Percentiles rank a stretch among this genome's conserved stretches.
Conservation (phyloP, 2,888 invertebrate species). For the Mythimna loreyi region DNA sequence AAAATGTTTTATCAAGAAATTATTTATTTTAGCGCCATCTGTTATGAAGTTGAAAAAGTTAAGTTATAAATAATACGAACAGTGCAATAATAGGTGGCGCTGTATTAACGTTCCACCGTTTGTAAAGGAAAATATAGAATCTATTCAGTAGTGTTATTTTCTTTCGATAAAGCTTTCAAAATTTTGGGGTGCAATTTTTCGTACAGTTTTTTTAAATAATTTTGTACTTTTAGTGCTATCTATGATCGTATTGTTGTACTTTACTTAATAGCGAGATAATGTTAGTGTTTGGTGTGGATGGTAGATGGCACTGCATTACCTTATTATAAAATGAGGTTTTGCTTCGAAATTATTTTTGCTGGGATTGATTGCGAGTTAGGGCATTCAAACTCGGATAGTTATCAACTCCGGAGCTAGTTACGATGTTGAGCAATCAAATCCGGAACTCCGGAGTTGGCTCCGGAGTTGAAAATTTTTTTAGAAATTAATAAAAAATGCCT, state of each 20-base stretch:
- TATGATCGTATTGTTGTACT: neutral
- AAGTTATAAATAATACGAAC: accelerated
- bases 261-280: neutral
- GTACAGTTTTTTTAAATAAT: neutral
- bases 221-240: neutral
- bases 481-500: too few relatives aligned
- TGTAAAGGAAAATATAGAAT: neutral
- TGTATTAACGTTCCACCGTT: neutral
- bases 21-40: constrained; percentile 7
- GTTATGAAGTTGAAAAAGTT: neutral
- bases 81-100: neutral
- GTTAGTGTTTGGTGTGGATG: neutral
- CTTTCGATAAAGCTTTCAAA: too few relatives aligned
- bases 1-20: neutral
- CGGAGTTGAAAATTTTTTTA: too few relatives aligned
- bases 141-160: too few relatives aligned
- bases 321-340: neutral
- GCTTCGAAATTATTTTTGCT: too few relatives aligned
- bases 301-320: constrained; percentile 4
- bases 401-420: too few relatives aligned
- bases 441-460: too few relatives aligned
- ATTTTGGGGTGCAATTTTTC: too few relatives aligned
- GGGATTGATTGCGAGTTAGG: too few relatives aligned
- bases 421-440: too few relatives aligned
- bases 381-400: too few relatives aligned